Evolutionary conservation across 2,113 vertebrate species (phyloP).

Genomic region (Oncorhynchus nerka): DNA sequence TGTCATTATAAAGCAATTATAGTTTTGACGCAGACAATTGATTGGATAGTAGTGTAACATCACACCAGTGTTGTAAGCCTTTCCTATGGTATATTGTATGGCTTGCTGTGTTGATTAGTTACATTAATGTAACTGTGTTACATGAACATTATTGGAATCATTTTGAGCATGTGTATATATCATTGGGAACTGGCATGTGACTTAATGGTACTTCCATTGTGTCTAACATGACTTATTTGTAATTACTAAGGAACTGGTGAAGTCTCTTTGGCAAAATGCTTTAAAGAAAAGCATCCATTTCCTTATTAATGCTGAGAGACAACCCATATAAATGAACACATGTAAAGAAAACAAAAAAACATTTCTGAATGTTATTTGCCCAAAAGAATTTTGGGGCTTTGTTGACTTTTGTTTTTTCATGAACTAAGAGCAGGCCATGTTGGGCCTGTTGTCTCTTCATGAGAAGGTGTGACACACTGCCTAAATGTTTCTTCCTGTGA

Average conservation of each 20-base stretch:
- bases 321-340: conserved; percentile 65
- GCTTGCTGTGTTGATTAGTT: conserved; percentile 38
- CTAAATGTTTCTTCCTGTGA: conserved; percentile 99
- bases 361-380: conserved; percentile 79
- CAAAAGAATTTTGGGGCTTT: conserved; percentile 81
- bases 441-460: conserved; percentile 90
- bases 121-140: conserved; percentile 1
- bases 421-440: conserved; percentile 86
- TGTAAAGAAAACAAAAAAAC: conserved; percentile 57
- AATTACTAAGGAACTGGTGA: conserved; percentile 58
- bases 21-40: conserved; percentile 44
- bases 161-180: conserved; percentile 40
- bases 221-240: conserved; percentile 42
- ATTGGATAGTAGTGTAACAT: conserved; percentile 40
- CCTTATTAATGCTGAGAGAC: conserved; percentile 83
- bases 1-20: conserved; percentile 42
- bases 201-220: conserved; percentile 28
- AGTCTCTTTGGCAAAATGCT: conserved; percentile 81
- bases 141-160: not conserved
- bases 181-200: conserved; percentile 22
- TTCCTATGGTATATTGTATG: conserved; percentile 49
- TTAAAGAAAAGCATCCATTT: conserved; percentile 75
- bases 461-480: conserved; percentile 98
- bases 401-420: conserved; percentile 92
- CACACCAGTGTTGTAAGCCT: conserved; percentile 45